Percentiles rank a stretch among this genome's conserved stretches.
Evolutionary conservation across 2,888 invertebrate species (phyloP).

Genomic region (Idaea dimidiata): DNA sequence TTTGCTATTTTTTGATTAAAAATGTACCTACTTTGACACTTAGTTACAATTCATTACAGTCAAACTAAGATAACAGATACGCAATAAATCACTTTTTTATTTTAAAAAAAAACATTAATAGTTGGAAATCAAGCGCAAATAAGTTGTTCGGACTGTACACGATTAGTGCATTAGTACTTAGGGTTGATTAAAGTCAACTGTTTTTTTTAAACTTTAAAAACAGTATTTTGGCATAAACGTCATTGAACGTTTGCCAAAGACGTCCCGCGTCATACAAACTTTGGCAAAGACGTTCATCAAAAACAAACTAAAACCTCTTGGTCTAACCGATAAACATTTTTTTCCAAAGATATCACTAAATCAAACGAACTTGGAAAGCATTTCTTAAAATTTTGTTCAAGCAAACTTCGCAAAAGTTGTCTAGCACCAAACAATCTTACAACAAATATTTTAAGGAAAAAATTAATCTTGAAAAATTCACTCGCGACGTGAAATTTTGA

Average conservation of each 20-base stretch:
- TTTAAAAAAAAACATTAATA: background rate
- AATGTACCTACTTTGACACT: background rate
- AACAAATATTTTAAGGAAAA: no score
- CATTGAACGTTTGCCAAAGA: background rate
- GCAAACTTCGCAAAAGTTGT: no score
- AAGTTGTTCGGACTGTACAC: background rate
- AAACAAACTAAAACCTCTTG: no score
- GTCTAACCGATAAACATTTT: no score
- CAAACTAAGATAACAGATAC: background rate
- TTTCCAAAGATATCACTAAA: no score
- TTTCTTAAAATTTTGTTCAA: no score
- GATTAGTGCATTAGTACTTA: background rate
- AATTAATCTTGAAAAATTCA: no score
- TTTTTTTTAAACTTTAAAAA: background rate
- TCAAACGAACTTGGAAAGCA: no score
- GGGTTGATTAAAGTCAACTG: background rate
- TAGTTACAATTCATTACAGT: background rate
- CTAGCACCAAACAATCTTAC: no score
- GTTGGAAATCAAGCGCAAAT: background rate
- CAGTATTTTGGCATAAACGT: background rate
- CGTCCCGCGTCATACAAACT: no score
- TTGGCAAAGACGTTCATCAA: no score
- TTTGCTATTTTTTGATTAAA: background rate
- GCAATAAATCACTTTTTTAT: background rate
- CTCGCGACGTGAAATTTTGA: no score